These are phyloP conservation scores for Elephas maximus DNA, from an alignment of 2,113 vertebrate species.

Conservation along the genomic window DNA sequence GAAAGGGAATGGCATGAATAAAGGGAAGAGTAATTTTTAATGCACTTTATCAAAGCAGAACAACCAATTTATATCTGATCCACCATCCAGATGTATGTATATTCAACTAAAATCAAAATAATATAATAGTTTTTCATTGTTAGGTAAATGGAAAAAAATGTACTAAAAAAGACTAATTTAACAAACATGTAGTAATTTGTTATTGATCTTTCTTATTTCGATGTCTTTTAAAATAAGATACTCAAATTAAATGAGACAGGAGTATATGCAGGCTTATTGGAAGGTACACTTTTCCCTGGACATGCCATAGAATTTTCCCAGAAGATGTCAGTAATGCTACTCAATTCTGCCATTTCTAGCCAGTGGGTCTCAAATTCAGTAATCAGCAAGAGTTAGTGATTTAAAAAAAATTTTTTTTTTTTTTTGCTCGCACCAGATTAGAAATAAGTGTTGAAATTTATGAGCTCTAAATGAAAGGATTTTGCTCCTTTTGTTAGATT, in stretches of 20 bases:
- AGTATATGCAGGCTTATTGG: background rate
- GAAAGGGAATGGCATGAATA: conserved; percentile 75
- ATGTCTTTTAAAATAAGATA: conserved; percentile 67
- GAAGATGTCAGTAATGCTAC: conserved; percentile 55
- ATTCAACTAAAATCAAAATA: conserved; percentile 72
- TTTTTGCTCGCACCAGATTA: conserved; percentile 25
- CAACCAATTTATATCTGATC: conserved; percentile 63
- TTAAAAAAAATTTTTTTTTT: background rate
- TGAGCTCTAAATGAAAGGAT: background rate
- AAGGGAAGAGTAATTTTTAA: conserved; percentile 75
- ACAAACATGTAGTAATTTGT: conserved; percentile 29
- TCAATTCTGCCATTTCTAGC: background rate
- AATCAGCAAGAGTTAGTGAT: background rate
- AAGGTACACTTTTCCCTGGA: background rate
- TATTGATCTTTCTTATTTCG: conserved; percentile 54
- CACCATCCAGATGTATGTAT: conserved; percentile 27
- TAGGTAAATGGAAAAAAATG: conserved; percentile 55
- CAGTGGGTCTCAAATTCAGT: background rate
- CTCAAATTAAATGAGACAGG: background rate
- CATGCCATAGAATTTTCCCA: conserved; percentile 46
- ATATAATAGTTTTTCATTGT: conserved; percentile 43
- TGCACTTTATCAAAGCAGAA: conserved; percentile 69
- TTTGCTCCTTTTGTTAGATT: conserved; percentile 20
- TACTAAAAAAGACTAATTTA: conserved; percentile 32
- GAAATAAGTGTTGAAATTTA: conserved; percentile 54